phyloP scores from a whole-genome alignment of 2,888 invertebrate species.

The Elmis aenea region DNA sequence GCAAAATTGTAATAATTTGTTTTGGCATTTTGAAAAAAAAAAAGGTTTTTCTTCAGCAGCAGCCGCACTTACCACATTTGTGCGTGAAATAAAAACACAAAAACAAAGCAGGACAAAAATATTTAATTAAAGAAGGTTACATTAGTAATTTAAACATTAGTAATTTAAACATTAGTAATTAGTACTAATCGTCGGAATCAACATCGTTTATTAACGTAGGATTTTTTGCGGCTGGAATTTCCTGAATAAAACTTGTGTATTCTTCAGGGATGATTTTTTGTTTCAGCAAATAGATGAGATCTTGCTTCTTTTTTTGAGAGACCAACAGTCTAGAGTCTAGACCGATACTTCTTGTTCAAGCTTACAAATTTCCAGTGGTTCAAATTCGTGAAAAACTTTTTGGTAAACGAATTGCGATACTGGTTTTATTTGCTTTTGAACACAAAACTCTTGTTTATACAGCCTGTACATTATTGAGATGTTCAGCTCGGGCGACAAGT shows the following conservation, averaged over 20 bases:
- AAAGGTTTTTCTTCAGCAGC: no score
- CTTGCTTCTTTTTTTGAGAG: not conserved
- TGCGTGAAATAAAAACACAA: no score
- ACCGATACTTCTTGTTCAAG: not conserved
- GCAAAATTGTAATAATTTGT: no score
- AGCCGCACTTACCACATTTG: no score
- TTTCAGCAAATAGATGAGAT: not conserved
- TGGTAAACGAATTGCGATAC: no score
- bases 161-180: no score
- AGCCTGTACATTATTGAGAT: slow-evolving; percentile 4
- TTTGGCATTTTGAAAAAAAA: no score
- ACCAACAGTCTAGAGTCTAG: not conserved
- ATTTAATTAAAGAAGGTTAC: no score
- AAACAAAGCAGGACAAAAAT: no score
- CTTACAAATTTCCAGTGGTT: not conserved
- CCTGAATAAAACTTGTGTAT: not conserved
- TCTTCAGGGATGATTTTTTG: not conserved
- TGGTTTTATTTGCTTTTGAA: not conserved
- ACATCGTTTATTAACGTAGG: not conserved
- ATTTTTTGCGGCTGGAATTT: not conserved
- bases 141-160: no score
- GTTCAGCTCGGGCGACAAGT: slow-evolving; percentile 2
- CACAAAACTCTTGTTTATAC: slow-evolving; percentile 1
- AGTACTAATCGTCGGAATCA: not conserved
- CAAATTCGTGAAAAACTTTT: no score